phyloP scores from a whole-genome alignment of 92 coral and sea anemone species.

The Galaxea fascicularis region DNA sequence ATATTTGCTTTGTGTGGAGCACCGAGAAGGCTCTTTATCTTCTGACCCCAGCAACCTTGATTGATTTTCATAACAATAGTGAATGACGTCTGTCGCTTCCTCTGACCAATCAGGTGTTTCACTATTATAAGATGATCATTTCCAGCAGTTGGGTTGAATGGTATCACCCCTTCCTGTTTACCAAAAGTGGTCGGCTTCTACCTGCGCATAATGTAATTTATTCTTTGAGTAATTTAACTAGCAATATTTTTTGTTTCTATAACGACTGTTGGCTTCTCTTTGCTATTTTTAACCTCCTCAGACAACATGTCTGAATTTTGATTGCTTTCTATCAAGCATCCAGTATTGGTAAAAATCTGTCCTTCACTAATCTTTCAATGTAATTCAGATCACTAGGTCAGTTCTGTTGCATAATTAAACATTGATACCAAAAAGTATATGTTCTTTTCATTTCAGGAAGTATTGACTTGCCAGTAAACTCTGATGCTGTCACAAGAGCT shows the following conservation, averaged over 20 bases:
- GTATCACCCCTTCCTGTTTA: not conserved
- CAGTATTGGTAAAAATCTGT: not conserved
- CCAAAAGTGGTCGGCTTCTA: conserved; percentile 7
- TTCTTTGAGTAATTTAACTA: not conserved
- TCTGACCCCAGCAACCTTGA: conserved; percentile 25
- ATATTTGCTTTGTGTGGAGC: conserved; percentile 8
- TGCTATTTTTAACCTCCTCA: conserved; percentile 11
- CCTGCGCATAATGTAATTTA: not conserved
- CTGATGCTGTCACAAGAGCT: conserved; percentile 85
- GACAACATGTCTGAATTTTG: conserved; percentile 15
- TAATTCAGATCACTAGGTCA: not conserved
- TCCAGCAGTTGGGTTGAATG: not conserved
- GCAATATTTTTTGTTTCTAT: not conserved
- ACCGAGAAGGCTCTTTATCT: not conserved
- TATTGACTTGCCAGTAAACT: conserved; percentile 84
- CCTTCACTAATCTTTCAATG: not conserved
- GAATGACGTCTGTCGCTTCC: not conserved
- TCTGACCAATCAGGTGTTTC: not conserved
- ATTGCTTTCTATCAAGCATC: not conserved
- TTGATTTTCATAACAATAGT: conserved; percentile 24
- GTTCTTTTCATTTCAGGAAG: conserved; percentile 74
- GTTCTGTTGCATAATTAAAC: not conserved
- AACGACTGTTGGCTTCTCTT: not conserved
- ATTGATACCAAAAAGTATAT: not conserved
- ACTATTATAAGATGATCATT: not conserved